phyloP scores from a whole-genome alignment of 2,888 invertebrate genomes.

The Drosophila dives region DNA sequence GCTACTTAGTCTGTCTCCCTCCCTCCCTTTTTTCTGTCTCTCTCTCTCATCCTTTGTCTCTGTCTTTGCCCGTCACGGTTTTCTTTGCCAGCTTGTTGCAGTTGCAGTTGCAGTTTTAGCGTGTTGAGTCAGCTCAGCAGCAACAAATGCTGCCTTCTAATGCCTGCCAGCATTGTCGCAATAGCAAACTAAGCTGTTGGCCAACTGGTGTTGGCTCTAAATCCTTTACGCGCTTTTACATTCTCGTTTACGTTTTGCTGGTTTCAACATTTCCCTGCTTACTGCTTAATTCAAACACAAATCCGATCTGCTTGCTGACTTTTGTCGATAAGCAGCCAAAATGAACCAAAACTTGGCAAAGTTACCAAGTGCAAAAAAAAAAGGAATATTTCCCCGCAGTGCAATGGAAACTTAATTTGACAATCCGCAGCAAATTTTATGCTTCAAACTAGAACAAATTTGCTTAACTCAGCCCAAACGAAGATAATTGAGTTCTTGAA shows the following conservation, averaged over 20 bases:
- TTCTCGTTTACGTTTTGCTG: constrained; percentile 49
- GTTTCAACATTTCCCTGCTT: constrained; percentile 35
- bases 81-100: constrained; percentile 35
- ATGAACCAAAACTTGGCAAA: constrained; percentile 65
- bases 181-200: constrained; percentile 43
- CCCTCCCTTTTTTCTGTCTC: no score
- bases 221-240: constrained; percentile 55
- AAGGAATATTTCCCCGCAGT: neutral
- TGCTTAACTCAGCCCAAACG: neutral
- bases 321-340: constrained; percentile 70
- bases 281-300: constrained; percentile 75
- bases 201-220: constrained; percentile 43
- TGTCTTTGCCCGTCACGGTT: neutral
- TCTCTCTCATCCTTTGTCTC: neutral
- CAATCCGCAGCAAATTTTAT: constrained; percentile 20
- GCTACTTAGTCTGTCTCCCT: constrained; percentile 55
- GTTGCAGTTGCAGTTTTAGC: constrained; percentile 31
- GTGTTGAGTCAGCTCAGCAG: constrained; percentile 47
- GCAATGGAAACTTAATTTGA: constrained; percentile 33
- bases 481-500: neutral
- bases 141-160: constrained; percentile 59
- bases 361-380: constrained; percentile 16
- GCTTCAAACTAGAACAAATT: constrained; percentile 10
- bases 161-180: constrained; percentile 69
- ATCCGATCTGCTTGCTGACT: constrained; percentile 74